Evolutionary conservation across 37 sponge, comb jelly and placozoan genomes (phyloP), one percentile per base, ranked within the genome.

Genomic region (Geodia barretti): DNA sequence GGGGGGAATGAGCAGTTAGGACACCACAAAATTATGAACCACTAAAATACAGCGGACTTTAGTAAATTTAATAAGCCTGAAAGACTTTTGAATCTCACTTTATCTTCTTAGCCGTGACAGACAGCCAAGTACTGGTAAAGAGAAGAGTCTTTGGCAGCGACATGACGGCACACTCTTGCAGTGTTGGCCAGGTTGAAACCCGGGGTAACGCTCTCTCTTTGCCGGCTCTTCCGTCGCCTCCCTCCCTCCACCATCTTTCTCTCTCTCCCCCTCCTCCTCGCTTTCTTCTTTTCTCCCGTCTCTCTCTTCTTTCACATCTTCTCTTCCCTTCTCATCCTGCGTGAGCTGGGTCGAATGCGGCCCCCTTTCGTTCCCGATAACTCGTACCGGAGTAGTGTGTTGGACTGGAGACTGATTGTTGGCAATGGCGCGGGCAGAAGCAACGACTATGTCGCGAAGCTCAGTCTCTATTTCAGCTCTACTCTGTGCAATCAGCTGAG

Each of bases 51-150:
- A n/a, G n/a, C n/a, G n/a, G n/a, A n/a, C n/a, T n/a, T n/a, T n/a
- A n/a, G n/a, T n/a, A n/a, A n/a, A n/a, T n/a, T n/a, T n/a, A n/a
- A n/a, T n/a, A n/a, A n/a, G n/a, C n/a, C n/a, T n/a, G 54, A 47
- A 14, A 47, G 54, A 47, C 54, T 71, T 25, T 71, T 20, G 2
- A 4, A n/a, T 73, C 91, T 84, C 73, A 94, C 94, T 87, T 76
- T 2, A 84, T 73, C 70, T 88, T 88, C 68, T 94, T 94, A 29
- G 87, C 76, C 8, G 86, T 80, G 25, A 91, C 90, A 35, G 91
- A 86, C 72, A 94, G 74, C 82, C 91, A 90, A 5, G 91, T 90
- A 61, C 91, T 94, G 43, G 92, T 78, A 60, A 84, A 91, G 24
- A 89, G 63, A 42, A 89, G 2, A 17, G 36, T 63, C 38, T 70